Evolutionary conservation across 1,140 invertebrate genomes (phyloP).

Genomic region (Araneus ventricosus): DNA sequence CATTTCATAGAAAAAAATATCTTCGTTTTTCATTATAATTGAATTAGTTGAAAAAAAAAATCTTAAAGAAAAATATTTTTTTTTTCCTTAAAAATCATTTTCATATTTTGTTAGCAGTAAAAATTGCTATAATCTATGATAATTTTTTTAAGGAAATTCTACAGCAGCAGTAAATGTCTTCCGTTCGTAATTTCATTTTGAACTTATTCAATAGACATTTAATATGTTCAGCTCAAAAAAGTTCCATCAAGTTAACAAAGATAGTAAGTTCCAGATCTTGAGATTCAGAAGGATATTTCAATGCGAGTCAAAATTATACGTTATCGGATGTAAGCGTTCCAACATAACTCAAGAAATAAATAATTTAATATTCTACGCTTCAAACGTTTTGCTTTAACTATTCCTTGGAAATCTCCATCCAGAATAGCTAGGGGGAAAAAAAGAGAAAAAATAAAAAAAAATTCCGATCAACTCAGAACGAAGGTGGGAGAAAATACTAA

Average conservation of each 20-base stretch:
- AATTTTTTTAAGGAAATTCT: background rate
- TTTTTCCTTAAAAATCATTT: too few relatives aligned
- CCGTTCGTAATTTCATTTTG: background rate
- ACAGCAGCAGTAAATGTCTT: background rate
- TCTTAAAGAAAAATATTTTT: too few relatives aligned
- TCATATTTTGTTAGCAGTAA: too few relatives aligned
- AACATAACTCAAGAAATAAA: background rate
- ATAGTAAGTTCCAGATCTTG: background rate
- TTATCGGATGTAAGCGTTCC: background rate
- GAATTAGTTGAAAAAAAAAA: too few relatives aligned
- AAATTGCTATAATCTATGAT: too few relatives aligned
- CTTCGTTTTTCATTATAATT: too few relatives aligned
- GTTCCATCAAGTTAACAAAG: background rate
- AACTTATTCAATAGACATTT: background rate
- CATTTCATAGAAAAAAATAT: too few relatives aligned
- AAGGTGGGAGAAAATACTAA: background rate
- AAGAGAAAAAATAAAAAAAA: background rate
- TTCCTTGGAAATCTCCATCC: background rate
- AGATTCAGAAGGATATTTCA: background rate
- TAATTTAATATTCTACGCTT: constrained; percentile 10
- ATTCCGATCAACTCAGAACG: background rate
- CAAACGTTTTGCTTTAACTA: background rate
- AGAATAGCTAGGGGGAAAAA: background rate
- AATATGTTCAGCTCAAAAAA: background rate
- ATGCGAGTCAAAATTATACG: background rate